These are phyloP conservation scores for Dreissena rostriformis DNA, from an alignment of 1,140 invertebrate genomes.

Conservation along the genomic window DNA sequence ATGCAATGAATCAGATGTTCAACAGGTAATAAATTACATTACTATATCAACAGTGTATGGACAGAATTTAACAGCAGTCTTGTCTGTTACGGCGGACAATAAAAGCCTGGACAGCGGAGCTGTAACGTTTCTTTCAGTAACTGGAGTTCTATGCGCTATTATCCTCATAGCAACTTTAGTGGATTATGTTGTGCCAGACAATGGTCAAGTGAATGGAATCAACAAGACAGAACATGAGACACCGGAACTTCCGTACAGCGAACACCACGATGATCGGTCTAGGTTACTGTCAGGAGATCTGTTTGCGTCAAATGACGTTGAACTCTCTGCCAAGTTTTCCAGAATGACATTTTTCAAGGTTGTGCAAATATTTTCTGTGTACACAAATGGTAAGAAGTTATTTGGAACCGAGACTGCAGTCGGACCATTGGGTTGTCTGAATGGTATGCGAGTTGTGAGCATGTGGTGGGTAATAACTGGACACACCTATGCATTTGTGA, in stretches of 20 bases:
- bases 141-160: neutral
- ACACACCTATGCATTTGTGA: conserved; percentile 85
- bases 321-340: neutral
- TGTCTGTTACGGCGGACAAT: neutral
- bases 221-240: neutral
- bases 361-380: conserved; percentile 53
- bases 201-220: neutral
- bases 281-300: conserved; percentile 26
- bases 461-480: conserved; percentile 97
- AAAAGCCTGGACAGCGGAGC: neutral
- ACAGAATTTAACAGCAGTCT: neutral
- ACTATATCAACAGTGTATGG: neutral
- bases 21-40: neutral
- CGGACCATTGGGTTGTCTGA: conserved; percentile 57
- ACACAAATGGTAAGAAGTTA: conserved; percentile 59
- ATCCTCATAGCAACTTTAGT: conserved; percentile 6
- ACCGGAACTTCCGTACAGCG: neutral
- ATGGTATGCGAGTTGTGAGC: conserved; percentile 85
- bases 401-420: conserved; percentile 57
- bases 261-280: neutral
- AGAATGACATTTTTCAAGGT: conserved; percentile 2
- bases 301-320: neutral
- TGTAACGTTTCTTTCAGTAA: neutral
- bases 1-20: conserved; percentile 34
- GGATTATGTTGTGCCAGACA: conserved; percentile 21